These are phyloP conservation scores for Burhinus bistriatus DNA, from an alignment of 2,113 vertebrate species.

Conservation along the genomic window DNA sequence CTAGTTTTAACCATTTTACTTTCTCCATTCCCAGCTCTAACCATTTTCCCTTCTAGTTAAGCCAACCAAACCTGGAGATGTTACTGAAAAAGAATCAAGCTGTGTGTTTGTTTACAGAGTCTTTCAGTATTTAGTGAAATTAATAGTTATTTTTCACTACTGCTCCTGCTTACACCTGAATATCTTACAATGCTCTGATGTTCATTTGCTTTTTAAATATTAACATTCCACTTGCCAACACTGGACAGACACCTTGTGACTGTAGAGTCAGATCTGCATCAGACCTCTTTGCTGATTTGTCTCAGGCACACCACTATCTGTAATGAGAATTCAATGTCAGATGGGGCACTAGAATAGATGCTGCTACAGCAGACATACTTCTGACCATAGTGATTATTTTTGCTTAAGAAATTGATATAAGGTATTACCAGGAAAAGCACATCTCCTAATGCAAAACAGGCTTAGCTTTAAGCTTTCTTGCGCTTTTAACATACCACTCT, in stretches of 20 bases:
- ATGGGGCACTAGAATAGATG: not conserved
- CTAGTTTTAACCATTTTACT: not conserved
- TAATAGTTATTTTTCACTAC: not conserved
- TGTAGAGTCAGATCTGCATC: not conserved
- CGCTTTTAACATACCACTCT: not conserved
- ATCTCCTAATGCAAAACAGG: not conserved
- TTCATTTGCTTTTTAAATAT: not conserved
- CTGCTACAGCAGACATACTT: not conserved
- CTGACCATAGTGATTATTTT: not conserved
- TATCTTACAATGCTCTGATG: not conserved
- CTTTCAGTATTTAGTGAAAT: not conserved
- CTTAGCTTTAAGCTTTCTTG: not conserved
- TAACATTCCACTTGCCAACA: not conserved
- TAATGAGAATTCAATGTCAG: not conserved
- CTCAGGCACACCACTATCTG: not conserved
- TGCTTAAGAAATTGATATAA: not conserved
- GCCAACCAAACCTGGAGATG: not conserved
- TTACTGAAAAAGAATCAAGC: not conserved
- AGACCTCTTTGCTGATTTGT: not conserved
- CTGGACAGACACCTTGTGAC: not conserved
- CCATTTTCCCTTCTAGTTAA: not conserved
- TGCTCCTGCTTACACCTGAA: not conserved
- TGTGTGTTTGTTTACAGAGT: fast-evolving
- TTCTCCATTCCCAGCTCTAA: not conserved
- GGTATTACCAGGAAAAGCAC: not conserved